Conservation (phyloP, 1,140 invertebrate genomes). For the Temnothorax longispinosus region DNA sequence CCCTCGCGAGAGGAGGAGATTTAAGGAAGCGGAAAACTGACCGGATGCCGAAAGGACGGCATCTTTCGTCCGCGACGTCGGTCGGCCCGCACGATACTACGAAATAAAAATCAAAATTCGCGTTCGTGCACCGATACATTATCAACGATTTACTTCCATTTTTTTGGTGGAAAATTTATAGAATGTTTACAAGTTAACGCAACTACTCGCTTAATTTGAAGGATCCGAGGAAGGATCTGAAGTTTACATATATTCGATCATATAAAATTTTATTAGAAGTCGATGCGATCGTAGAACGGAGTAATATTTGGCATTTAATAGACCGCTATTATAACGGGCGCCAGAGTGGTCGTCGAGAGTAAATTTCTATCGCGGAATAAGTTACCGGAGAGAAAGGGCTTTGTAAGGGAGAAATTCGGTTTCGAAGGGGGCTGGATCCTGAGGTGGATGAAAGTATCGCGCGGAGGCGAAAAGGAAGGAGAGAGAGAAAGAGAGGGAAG, state of each 20-base stretch:
- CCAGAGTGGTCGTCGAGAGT: slow-evolving; percentile 55
- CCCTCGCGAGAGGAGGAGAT: slow-evolving; percentile 66
- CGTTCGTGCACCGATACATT: background rate
- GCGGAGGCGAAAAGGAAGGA: slow-evolving; percentile 32
- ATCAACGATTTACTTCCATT: background rate
- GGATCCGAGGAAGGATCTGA: background rate
- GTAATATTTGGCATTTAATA: slow-evolving; percentile 25
- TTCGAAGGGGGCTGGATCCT: slow-evolving; percentile 27
- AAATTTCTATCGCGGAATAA: slow-evolving; percentile 42
- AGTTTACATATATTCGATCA: background rate
- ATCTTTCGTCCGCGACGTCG: background rate
- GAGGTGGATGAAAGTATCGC: slow-evolving; percentile 31
- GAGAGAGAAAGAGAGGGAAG: background rate
- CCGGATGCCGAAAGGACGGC: slow-evolving; percentile 49
- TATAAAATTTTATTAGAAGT: background rate
- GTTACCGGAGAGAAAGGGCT: slow-evolving; percentile 51
- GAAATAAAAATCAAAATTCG: background rate
- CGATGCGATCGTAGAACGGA: background rate
- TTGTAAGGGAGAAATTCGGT: slow-evolving; percentile 31
- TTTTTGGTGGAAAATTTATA: background rate
- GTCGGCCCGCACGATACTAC: background rate
- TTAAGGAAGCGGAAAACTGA: slow-evolving; percentile 74
- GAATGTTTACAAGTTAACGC: background rate
- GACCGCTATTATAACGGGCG: slow-evolving; percentile 27
- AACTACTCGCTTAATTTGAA: background rate